Percentiles rank a stretch among this genome's conserved stretches.
Evolutionary conservation across 2,888 invertebrate species (phyloP).

Genomic region (Heteromurus nitidus): DNA sequence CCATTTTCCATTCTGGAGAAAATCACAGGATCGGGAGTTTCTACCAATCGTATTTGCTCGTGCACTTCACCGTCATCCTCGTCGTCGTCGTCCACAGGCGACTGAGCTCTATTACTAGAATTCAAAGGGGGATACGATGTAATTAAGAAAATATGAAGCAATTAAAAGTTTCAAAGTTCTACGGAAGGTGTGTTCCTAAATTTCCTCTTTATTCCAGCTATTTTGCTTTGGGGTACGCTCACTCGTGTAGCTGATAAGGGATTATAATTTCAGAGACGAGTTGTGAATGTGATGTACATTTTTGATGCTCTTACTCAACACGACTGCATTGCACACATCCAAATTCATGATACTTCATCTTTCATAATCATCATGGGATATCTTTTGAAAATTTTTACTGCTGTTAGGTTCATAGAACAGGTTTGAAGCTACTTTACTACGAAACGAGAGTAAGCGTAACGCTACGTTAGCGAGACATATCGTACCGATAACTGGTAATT

Average conservation of each 20-base stretch:
- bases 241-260: background rate
- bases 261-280: background rate
- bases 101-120: conserved; percentile 27
- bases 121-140: background rate
- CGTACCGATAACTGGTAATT: no score
- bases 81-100: conserved; percentile 38
- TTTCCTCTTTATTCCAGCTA: background rate
- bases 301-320: background rate
- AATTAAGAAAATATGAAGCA: no score
- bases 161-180: no score
- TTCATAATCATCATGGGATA: no score
- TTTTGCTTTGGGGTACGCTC: background rate
- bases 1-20: conserved; percentile 42
- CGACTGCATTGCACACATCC: no score
- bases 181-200: background rate
- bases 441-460: no score
- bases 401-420: no score
- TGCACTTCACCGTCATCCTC: conserved; percentile 67
- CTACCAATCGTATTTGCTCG: conserved; percentile 69
- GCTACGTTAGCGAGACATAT: no score
- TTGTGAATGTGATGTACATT: background rate
- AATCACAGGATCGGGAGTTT: conserved; percentile 67
- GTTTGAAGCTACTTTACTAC: no score
- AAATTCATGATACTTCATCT: no score
- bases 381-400: no score